phyloP scores from a whole-genome alignment of 2,797 vertebrate species.

The Pampus argenteus region DNA sequence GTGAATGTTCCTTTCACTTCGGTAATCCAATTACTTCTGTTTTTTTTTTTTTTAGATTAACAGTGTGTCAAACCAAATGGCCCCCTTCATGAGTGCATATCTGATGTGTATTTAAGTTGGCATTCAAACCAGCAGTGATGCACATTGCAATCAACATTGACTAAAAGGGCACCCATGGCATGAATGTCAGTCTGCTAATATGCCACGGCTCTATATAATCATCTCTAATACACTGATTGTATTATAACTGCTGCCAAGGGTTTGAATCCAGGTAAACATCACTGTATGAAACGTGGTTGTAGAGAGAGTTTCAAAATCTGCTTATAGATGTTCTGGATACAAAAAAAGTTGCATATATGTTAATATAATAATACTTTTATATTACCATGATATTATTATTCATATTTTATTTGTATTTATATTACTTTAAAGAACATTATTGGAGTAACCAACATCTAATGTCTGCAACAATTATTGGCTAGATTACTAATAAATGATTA shows the following conservation, averaged over 20 bases:
- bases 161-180: constrained; percentile 32
- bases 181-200: constrained; percentile 45
- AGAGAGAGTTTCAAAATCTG: not conserved
- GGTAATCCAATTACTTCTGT: constrained; percentile 40
- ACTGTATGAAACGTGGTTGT: constrained; percentile 3
- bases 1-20: constrained; percentile 32
- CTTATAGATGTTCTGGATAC: not conserved
- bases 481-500: too few relatives aligned
- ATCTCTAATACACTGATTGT: constrained; percentile 26
- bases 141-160: constrained; percentile 38
- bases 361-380: too few relatives aligned
- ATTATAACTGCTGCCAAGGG: not conserved
- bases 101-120: constrained; percentile 53
- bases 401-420: too few relatives aligned
- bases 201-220: constrained; percentile 4
- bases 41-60: constrained; percentile 51
- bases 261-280: not conserved
- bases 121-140: constrained; percentile 46
- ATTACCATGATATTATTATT: too few relatives aligned
- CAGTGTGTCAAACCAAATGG: constrained; percentile 34
- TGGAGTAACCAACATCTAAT: too few relatives aligned
- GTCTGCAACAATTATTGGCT: too few relatives aligned
- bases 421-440: too few relatives aligned
- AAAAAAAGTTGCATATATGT: too few relatives aligned
- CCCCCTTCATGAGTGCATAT: constrained; percentile 25